Percentiles rank a stretch among this genome's conserved stretches.
Evolutionary conservation across 1,140 invertebrate genomes (phyloP).

Genomic region (Marisa cornuarietis): DNA sequence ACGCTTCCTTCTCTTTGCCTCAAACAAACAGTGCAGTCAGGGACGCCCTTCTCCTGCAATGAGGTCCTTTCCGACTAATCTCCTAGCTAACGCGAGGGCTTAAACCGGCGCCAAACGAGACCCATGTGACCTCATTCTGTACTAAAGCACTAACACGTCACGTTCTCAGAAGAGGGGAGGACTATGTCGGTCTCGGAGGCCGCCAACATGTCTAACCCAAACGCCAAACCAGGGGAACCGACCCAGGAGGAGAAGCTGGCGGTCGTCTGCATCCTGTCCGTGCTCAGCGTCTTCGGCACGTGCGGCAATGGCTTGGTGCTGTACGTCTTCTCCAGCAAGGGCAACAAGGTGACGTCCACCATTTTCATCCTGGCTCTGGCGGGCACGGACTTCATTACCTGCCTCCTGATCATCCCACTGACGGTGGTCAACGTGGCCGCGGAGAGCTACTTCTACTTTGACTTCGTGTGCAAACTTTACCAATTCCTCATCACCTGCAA

Average conservation of each 20-base stretch:
- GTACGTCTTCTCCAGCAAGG: slow-evolving; percentile 60
- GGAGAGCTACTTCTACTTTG: slow-evolving; percentile 40
- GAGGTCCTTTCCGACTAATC: too few species aligned
- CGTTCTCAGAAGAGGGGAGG: not conserved
- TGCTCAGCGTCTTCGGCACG: slow-evolving; percentile 52
- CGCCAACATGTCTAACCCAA: not conserved
- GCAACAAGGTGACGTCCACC: slow-evolving; percentile 61
- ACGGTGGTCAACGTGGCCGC: slow-evolving; percentile 50
- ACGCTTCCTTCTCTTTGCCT: too few species aligned
- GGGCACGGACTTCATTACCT: slow-evolving; percentile 59
- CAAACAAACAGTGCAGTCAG: too few species aligned
- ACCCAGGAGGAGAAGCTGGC: slow-evolving; percentile 16
- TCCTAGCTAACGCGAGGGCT: too few species aligned
- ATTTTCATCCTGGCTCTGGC: slow-evolving; percentile 62
- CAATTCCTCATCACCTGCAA: slow-evolving; percentile 61
- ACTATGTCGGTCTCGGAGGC: not conserved
- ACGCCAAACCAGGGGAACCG: not conserved
- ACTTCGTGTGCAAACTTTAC: slow-evolving; percentile 59
- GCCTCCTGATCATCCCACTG: slow-evolving; percentile 56
- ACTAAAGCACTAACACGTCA: too few species aligned
- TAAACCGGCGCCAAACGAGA: too few species aligned
- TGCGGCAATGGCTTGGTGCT: slow-evolving; percentile 63
- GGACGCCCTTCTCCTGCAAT: too few species aligned
- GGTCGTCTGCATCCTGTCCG: slow-evolving; percentile 16
- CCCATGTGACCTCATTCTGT: too few species aligned